Evolutionary conservation across 2,797 vertebrate species (phyloP).

Genomic region (Sebastes itinus): DNA sequence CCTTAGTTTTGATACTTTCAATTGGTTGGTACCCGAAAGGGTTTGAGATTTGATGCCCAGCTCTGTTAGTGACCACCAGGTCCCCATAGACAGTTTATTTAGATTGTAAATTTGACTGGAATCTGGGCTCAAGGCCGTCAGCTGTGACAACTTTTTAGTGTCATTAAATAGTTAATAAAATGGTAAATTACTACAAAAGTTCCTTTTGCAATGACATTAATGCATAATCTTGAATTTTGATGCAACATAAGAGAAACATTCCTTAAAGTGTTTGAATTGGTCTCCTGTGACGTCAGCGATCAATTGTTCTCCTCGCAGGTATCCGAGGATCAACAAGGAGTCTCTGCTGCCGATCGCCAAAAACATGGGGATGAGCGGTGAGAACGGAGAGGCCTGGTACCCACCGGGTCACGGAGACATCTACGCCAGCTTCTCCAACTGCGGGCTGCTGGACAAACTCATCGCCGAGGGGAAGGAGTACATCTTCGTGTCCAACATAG

Average conservation of each 20-base stretch:
- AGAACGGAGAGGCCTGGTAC: conserved; percentile 93
- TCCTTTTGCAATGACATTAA: not conserved
- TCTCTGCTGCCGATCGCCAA: conserved; percentile 92
- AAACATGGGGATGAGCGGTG: conserved; percentile 85
- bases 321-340: conserved; percentile 95
- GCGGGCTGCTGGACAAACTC: conserved; percentile 91
- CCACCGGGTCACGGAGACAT: conserved; percentile 96
- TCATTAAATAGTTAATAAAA: not conserved
- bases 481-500: conserved; percentile 98
- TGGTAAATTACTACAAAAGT: not conserved
- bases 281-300: not conserved
- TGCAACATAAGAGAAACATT: not conserved
- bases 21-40: fast-evolving
- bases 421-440: conserved; percentile 94
- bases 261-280: not conserved
- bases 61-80: too few species aligned
- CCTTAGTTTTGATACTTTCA: too few species aligned
- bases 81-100: too few species aligned
- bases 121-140: too few species aligned
- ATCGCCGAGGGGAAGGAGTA: conserved; percentile 93
- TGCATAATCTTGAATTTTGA: fast-evolving
- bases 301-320: conserved; percentile 79
- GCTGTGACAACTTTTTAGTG: not conserved
- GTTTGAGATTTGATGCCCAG: too few species aligned
- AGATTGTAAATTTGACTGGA: too few species aligned